A percentile compares a stretch with the other conserved stretches of the same genome.
These are phyloP conservation scores for Vollenhovia emeryi DNA, from an alignment of 1,140 invertebrate species.

Conservation along the genomic window DNA sequence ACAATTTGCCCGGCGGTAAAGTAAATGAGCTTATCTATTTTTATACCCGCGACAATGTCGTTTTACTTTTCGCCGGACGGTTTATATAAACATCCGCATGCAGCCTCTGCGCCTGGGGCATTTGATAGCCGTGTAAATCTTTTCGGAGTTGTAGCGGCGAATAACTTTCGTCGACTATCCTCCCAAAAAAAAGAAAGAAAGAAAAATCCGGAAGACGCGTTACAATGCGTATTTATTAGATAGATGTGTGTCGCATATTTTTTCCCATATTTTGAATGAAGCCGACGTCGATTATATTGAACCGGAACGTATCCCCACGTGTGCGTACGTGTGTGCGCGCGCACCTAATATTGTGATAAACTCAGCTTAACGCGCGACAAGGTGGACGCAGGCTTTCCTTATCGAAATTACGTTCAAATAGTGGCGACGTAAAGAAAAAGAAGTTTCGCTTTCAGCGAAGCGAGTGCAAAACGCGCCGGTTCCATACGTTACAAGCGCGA, in stretches of 20 bases:
- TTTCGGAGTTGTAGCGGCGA: not conserved
- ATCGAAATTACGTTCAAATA: slow-evolving; percentile 52
- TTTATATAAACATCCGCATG: not conserved
- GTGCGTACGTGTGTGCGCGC: not conserved
- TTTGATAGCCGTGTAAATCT: not conserved
- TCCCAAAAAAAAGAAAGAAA: too few relatives aligned
- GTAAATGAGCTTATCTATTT: slow-evolving; percentile 36
- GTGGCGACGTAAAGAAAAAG: slow-evolving; percentile 28
- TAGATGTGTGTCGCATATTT: not conserved
- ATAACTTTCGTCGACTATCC: not conserved
- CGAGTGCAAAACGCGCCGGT: not conserved
- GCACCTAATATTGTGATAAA: not conserved
- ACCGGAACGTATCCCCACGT: not conserved
- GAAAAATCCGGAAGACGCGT: not conserved
- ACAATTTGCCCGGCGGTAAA: slow-evolving; percentile 49
- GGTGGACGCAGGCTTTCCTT: not conserved
- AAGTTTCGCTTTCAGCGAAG: not conserved
- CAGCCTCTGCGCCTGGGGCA: not conserved
- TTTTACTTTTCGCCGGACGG: slow-evolving; percentile 22
- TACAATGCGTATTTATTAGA: not conserved
- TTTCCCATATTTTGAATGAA: not conserved
- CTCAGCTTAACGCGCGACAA: not conserved
- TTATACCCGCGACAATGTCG: not conserved
- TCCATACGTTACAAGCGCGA: too few relatives aligned
- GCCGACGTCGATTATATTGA: not conserved